Evolutionary conservation across 2,888 invertebrate genomes (phyloP), one percentile per base, ranked within the genome.

Genomic region (Syritta pipiens): DNA sequence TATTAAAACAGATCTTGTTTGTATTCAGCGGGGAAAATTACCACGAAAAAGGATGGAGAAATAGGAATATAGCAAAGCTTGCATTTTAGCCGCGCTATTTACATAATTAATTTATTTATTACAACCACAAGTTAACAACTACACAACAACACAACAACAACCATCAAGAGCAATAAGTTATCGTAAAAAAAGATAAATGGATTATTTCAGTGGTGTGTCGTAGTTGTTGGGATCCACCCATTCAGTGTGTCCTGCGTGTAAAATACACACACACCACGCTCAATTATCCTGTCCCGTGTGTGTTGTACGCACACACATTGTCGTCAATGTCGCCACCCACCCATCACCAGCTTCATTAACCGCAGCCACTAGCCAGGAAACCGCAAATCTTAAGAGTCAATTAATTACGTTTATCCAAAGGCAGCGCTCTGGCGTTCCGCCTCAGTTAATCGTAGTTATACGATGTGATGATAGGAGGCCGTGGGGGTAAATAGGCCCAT

Each of bases 391-490:
- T 62, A 68, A 67, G 48, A 46, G 44, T 62, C 60, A 68, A 68
- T 75, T 68, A 75, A 75, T 75, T 68, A 75, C 46, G 48, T 48
- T 68, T 57, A 68, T 57, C 30, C 57, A 68, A n/a, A 37, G 57
- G 48, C 53, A 24, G 32, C 26, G 65, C 20, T 10, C 14, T 12
- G 24, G 44, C 40, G 9, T 46, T 55, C 40, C 20, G 55, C 32
- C 67, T 32, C 22, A 44, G 24, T 53, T 65, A 65, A 44, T 65
- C 53, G 53, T 30, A 37, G 37, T 37, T 17, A 49, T 68, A 46
- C 40, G 35, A 48, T 48, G 28, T 20, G 48, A 10, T 22, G 42
- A 37, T 24, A 10, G 49, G 17, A 17, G 12, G n/a, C n/a, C n/a
- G n/a, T n/a, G n/a, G n/a, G n/a, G 19, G 44, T 24, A 44, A 53